A percentile compares a stretch with the other conserved stretches of the same genome.
These are phyloP conservation scores for Limnephilus rhombicus DNA, from an alignment of 2,888 invertebrate genomes.

Conservation along the genomic window DNA sequence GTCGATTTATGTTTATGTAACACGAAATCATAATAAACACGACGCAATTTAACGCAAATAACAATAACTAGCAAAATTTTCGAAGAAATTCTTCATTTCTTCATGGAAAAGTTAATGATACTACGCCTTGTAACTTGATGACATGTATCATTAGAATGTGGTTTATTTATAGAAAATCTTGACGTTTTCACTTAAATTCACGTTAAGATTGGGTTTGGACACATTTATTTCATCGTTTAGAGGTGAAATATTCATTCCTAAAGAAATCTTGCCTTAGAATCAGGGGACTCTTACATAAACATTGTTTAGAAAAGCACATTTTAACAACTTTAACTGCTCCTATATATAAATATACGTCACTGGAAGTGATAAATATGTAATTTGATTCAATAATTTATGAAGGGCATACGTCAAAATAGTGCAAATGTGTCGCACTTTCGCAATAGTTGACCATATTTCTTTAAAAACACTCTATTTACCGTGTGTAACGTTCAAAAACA, in stretches of 20 bases:
- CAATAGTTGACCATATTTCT: slow-evolving; percentile 8
- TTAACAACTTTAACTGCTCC: neutral
- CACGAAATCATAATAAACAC: neutral
- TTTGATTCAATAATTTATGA: neutral
- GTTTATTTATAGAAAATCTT: neutral
- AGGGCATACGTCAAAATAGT: neutral
- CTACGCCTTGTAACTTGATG: neutral
- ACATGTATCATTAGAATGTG: neutral
- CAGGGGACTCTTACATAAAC: neutral
- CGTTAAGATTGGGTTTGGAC: neutral
- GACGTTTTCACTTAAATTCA: neutral
- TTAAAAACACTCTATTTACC: slow-evolving; percentile 37
- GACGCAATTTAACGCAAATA: neutral
- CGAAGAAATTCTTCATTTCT: neutral
- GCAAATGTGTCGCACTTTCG: neutral
- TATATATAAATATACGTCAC: neutral
- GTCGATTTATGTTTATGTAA: neutral
- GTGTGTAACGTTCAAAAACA: neutral
- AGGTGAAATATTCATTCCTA: neutral
- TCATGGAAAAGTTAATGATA: neutral
- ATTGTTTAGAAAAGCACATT: neutral
- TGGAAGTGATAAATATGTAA: neutral
- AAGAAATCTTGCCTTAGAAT: neutral
- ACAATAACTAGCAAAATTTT: neutral
- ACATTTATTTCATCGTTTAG: neutral